Evolutionary conservation across 2,113 vertebrate genomes (phyloP).

Genomic region (Poeciliopsis retropinna): DNA sequence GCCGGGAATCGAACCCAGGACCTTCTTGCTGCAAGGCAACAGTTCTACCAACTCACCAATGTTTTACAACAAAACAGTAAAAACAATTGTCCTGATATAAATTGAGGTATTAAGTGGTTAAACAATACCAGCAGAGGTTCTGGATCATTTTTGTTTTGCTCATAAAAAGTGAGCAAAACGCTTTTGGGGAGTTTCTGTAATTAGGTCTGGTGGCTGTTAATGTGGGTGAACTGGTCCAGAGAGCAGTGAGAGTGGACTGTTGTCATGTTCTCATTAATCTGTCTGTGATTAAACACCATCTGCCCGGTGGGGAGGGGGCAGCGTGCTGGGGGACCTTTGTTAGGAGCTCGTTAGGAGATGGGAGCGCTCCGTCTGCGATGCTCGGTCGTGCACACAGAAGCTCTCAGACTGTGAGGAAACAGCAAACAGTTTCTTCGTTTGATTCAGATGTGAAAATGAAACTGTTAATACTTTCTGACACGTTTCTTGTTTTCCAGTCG

Average conservation of each 20-base stretch:
- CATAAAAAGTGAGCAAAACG: not conserved
- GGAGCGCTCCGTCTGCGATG: slow-evolving; percentile 8
- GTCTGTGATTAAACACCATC: slow-evolving; percentile 43
- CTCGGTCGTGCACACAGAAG: slow-evolving; percentile 17
- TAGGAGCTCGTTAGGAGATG: slow-evolving; percentile 14
- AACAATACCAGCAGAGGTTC: no score
- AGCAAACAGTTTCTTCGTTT: not conserved
- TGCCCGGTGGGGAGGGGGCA: slow-evolving; percentile 12
- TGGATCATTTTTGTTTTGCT: not conserved
- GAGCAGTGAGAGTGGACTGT: slow-evolving; percentile 3
- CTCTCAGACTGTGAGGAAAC: not conserved
- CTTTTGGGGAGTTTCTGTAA: not conserved
- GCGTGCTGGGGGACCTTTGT: slow-evolving; percentile 13
- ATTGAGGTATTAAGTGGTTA: no score
- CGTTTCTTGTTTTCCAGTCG: not conserved
- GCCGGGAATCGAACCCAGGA: no score
- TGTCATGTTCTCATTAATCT: slow-evolving; percentile 23
- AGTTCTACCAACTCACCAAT: no score
- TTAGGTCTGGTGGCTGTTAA: slow-evolving; percentile 6
- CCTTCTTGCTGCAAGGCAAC: no score
- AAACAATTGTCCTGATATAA: no score
- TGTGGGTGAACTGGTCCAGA: slow-evolving; percentile 13
- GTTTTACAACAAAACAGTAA: no score
- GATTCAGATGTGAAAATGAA: not conserved
- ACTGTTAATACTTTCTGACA: not conserved